Evolutionary conservation across 2,888 invertebrate species (phyloP).

Genomic region (Elysia crispata): DNA sequence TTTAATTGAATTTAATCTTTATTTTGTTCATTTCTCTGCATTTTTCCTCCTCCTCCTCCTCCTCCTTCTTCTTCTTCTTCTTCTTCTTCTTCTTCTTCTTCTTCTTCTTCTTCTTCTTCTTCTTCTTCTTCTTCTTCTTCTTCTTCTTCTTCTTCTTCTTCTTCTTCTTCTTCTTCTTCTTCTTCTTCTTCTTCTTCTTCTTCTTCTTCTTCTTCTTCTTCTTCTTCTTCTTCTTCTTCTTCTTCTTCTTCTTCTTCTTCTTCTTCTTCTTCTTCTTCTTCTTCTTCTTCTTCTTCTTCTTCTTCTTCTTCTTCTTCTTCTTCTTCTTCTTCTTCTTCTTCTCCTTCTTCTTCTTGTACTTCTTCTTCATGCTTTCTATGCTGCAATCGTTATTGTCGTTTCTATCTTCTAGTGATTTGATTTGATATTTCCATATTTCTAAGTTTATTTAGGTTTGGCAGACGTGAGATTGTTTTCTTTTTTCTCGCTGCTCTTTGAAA

Average conservation of each 20-base stretch:
- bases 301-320: conserved; percentile 21
- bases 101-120: conserved; percentile 34
- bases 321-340: neutral
- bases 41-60: too few relatives aligned
- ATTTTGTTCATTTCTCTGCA: too few relatives aligned
- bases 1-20: too few relatives aligned
- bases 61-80: neutral
- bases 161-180: conserved; percentile 11
- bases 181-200: conserved; percentile 15
- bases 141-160: conserved; percentile 23
- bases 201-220: neutral
- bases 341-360: too few relatives aligned
- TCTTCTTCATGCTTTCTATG: too few relatives aligned
- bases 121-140: conserved; percentile 24
- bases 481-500: too few relatives aligned
- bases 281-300: conserved; percentile 20
- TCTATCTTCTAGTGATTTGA: too few relatives aligned
- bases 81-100: conserved; percentile 10
- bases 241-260: conserved; percentile 20
- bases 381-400: too few relatives aligned
- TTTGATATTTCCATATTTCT: too few relatives aligned
- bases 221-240: neutral
- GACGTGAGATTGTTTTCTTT: too few relatives aligned
- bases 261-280: conserved; percentile 27
- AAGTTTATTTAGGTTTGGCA: too few relatives aligned